phyloP scores from a whole-genome alignment of 2,797 vertebrate genomes.

The Holocentrus rufus region DNA sequence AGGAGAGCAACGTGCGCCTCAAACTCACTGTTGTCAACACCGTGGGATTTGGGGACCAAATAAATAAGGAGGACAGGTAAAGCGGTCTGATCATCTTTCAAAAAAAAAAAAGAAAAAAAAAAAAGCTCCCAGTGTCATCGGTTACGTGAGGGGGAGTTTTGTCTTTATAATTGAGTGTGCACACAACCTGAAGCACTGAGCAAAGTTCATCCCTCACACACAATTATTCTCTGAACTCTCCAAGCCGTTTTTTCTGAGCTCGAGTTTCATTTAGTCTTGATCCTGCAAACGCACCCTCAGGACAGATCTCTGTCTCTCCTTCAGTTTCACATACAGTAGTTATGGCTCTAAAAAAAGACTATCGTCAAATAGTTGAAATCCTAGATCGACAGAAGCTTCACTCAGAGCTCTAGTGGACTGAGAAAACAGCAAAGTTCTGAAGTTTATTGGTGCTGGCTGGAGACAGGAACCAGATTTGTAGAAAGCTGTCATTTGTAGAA shows the following conservation, averaged over 20 bases:
- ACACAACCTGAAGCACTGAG: too few species aligned
- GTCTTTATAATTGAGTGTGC: not conserved
- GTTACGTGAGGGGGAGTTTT: not conserved
- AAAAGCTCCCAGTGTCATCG: not conserved
- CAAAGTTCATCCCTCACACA: slow-evolving; percentile 8
- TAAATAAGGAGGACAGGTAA: slow-evolving; percentile 98
- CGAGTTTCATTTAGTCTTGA: slow-evolving; percentile 23
- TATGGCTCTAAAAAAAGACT: too few species aligned
- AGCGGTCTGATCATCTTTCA: not conserved
- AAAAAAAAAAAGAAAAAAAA: not conserved
- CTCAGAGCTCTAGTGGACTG: too few species aligned
- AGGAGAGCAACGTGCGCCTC: slow-evolving; percentile 95
- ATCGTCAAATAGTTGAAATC: too few species aligned
- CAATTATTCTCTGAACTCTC: slow-evolving; percentile 4
- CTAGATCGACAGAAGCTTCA: too few species aligned
- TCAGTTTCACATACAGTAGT: not conserved
- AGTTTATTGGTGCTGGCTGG: too few species aligned
- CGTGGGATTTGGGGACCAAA: slow-evolving; percentile 96
- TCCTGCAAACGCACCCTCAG: not conserved
- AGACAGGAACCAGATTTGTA: too few species aligned
- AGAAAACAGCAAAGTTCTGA: too few species aligned
- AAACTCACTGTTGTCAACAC: slow-evolving; percentile 96
- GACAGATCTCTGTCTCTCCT: not conserved
- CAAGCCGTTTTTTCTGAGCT: not conserved
- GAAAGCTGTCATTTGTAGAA: too few species aligned